Evolutionary conservation across 2,113 vertebrate genomes (phyloP), one percentile per base, ranked within the genome.

Genomic region (Festucalex cinctus): DNA sequence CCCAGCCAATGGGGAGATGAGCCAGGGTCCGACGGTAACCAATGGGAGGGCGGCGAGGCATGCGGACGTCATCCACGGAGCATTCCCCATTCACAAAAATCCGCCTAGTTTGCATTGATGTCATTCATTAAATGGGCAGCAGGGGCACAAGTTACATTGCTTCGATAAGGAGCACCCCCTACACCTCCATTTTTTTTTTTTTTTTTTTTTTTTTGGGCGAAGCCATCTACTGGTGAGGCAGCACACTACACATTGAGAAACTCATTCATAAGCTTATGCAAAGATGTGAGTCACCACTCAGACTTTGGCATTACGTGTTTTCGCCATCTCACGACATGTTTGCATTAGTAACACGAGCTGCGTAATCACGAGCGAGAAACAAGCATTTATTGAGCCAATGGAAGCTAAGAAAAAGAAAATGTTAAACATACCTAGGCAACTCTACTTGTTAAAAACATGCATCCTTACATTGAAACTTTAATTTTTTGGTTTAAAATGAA

Each of bases 21-120:
- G 71, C 80, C 74, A n/a, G 84, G 81, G 76, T 76, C 70, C 36
- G 57, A 22, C 48, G 36, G 16, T 13, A 69, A 75, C 91, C 92
- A 91, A 90, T 90, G 83, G 58, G 75, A 81, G 0, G 69, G 76
- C 66, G 73, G 84, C 75, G 81, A 78, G 81, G 78, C 76, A 83
- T 69, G 81, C 71, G 65, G 82, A 94, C 91, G 93, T 93, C 91
- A 85, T 86, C 44, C 79, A 62, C 77, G 82, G 85, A 89, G 92
- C 88, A n/a, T 85, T 89, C 91, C 91, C 92, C 92, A 94, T 94
- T 94, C 92, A 94, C 92, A 93, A 94, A 57, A 93, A 90, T 74
- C 73, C 82, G 77, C 77, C 80, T 80, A 71, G 85, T 91, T 92
- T 89, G 87, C 90, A 88, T 90, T 88, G 86, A 90, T 89, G 86